phyloP scores from a whole-genome alignment of 1,140 invertebrate species.

The Gryon sp. region DNA sequence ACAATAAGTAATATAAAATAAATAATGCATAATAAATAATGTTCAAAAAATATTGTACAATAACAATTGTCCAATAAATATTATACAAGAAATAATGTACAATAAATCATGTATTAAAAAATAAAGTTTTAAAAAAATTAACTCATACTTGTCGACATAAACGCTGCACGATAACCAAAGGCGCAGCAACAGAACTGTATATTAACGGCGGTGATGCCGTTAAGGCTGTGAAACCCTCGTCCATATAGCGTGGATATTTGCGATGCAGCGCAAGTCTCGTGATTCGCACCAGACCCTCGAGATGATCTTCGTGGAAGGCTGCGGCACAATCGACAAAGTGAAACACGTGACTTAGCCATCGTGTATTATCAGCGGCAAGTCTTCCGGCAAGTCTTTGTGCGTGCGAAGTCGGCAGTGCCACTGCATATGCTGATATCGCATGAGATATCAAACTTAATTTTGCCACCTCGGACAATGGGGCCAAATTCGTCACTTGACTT shows the following conservation, averaged over 20 bases:
- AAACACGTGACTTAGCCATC: conserved; percentile 90
- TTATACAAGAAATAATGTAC: no score
- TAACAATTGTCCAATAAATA: no score
- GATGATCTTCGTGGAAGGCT: conserved; percentile 88
- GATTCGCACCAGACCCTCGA: conserved; percentile 88
- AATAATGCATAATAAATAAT: no score
- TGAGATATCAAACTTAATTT: conserved; percentile 86
- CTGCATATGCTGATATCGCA: conserved; percentile 86
- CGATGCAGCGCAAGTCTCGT: conserved; percentile 88
- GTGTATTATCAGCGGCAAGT: conserved; percentile 86
- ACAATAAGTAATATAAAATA: no score
- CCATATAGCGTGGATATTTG: conserved; percentile 89
- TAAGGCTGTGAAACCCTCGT: conserved; percentile 89
- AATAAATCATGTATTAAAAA: conserved; percentile 3
- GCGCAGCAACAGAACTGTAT: conserved; percentile 89
- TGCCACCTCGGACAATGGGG: conserved; percentile 81
- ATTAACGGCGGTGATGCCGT: conserved; percentile 87
- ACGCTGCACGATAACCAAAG: conserved; percentile 87
- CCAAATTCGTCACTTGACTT: conserved; percentile 75
- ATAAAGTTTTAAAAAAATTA: neutral
- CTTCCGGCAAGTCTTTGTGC: conserved; percentile 85
- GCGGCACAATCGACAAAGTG: conserved; percentile 85
- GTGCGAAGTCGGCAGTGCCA: conserved; percentile 84
- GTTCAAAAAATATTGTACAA: no score
- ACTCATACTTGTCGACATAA: conserved; percentile 86